These are phyloP conservation scores for Amphipyra berbera DNA, from an alignment of 2,888 invertebrate species.

Conservation along the genomic window DNA sequence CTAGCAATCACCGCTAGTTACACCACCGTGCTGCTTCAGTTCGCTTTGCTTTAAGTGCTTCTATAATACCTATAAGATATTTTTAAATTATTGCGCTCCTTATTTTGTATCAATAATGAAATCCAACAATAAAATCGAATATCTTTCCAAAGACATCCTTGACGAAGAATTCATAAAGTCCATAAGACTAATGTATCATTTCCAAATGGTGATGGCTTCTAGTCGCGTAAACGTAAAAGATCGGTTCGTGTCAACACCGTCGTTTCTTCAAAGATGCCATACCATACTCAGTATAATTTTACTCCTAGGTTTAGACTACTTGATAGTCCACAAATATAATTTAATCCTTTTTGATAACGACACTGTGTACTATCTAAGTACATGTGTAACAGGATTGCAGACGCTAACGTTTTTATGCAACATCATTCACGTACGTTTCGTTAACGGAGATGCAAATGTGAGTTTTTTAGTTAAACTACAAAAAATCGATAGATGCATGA, in stretches of 20 bases:
- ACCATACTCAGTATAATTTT: slow-evolving; percentile 59
- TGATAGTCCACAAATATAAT: slow-evolving; percentile 39
- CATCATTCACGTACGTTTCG: slow-evolving; percentile 71
- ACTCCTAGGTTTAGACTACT: slow-evolving; percentile 39
- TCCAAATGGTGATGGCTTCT: slow-evolving; percentile 70
- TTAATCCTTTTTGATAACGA: slow-evolving; percentile 35
- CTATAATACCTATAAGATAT: background rate
- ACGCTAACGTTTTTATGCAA: slow-evolving; percentile 58
- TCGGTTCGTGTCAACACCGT: slow-evolving; percentile 69
- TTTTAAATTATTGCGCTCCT: no score
- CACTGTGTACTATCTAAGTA: slow-evolving; percentile 48
- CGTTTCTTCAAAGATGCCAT: slow-evolving; percentile 69
- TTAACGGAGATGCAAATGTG: slow-evolving; percentile 66
- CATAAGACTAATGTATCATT: slow-evolving; percentile 59
- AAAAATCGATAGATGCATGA: slow-evolving; percentile 73
- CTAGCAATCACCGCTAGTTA: slow-evolving; percentile 75
- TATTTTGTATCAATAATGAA: slow-evolving; percentile 7
- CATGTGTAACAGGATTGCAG: slow-evolving; percentile 47
- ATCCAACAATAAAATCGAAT: slow-evolving; percentile 60
- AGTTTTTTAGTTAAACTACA: slow-evolving; percentile 73
- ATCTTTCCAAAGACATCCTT: slow-evolving; percentile 72
- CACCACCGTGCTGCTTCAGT: slow-evolving; percentile 75
- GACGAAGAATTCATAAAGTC: slow-evolving; percentile 68
- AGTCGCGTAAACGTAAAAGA: slow-evolving; percentile 70
- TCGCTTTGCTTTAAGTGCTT: slow-evolving; percentile 65